Conservation (phyloP, 2,797 vertebrate species). For the Lophotriccus pileatus region DNA sequence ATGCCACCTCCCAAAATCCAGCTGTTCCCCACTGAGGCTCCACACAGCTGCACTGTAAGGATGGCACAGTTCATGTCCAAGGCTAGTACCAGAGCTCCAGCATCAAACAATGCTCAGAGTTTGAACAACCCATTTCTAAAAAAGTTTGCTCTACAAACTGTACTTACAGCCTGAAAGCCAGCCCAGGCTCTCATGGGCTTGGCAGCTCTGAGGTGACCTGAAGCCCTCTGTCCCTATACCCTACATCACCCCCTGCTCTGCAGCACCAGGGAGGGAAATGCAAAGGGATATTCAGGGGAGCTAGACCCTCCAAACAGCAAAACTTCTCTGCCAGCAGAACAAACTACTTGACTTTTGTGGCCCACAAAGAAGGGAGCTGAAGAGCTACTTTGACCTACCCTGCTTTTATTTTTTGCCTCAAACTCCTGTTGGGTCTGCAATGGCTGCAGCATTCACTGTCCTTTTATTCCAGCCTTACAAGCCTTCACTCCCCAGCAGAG, state of each 20-base stretch:
- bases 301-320: background rate
- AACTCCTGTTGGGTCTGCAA: rapidly evolving
- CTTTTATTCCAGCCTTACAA: background rate
- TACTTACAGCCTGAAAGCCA: background rate
- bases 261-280: background rate
- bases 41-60: background rate
- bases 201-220: background rate
- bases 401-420: background rate
- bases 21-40: background rate
- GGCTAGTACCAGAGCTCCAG: background rate
- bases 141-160: background rate
- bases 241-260: background rate
- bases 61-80: background rate
- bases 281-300: background rate
- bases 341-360: background rate
- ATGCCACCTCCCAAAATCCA: background rate
- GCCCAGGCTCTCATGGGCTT: background rate
- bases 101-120: background rate
- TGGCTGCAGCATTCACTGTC: background rate
- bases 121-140: background rate
- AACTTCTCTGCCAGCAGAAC: background rate
- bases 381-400: background rate
- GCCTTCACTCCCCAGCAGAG: background rate
- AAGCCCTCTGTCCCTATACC: background rate
- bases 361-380: background rate